Base-by-base conservation (phyloP, 2,113 vertebrate species). In the Oxyruncus cristatus region DNA sequence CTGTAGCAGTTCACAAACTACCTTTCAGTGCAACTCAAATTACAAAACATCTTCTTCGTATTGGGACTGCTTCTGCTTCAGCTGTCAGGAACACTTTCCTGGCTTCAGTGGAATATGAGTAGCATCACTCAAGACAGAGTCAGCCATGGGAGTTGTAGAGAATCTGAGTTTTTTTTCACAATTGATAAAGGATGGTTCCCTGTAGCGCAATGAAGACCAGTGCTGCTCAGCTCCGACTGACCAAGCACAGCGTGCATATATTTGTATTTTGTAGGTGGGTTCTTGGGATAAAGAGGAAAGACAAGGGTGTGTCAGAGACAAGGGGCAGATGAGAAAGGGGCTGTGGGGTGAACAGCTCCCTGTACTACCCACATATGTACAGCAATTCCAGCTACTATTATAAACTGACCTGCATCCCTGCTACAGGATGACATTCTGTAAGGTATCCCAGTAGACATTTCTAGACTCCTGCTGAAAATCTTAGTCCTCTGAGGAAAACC, bases 321-420 rank as follows among this genome's bases (percentile, higher is more conserved):
- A 59, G 27, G 10, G 16, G 15, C 3, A 52, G 59, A 59, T 74
- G 30, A 81, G 39, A 85, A 84, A 89, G 33, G 12, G 18, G 9
- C 12, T 2, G 5, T 22, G 33, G 32, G 16, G 9, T 68, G 26
- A 95, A 55, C 11, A 61, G 20, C 20, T 74, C 14, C 7, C 22
- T 33, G 0, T 23, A 20, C 9, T 21, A 14, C 21, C 28, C 28
- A 37, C 8, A 22, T 2, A 50, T 1, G 2, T 30, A 5, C 13
- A 72, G 23, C 52, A 82, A 8, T 52, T 88, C 27, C 44, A 88
- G 27, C 8, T 47, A 8, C 52, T 33, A 20, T 32, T 67, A 47
- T 46, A 63, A 52, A 50, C 7, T 23, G 44, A 19, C 9, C 20
- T 15, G 44, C n/a, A 30, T 12, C 37, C 8, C 42, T 66, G 49